These are phyloP conservation scores for Crotophaga sulcirostris DNA, from an alignment of 2,113 vertebrate species.

Conservation along the genomic window DNA sequence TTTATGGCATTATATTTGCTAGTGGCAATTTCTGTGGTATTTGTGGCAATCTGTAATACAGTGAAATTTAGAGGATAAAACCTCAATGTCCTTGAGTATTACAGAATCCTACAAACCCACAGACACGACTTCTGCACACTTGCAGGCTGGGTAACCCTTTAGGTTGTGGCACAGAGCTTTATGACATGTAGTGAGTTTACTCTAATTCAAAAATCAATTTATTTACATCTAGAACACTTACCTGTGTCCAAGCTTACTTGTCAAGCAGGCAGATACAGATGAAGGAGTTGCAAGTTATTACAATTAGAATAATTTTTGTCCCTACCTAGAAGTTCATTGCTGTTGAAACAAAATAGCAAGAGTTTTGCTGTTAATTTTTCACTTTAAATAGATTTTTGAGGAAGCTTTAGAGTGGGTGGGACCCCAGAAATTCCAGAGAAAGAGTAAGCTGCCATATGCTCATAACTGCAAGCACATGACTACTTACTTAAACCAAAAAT, in stretches of 20 bases:
- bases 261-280: not conserved
- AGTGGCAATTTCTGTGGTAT: not conserved
- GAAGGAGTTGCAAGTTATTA: not conserved
- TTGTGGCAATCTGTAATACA: not conserved
- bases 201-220: not conserved
- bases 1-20: not conserved
- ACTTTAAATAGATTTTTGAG: not conserved
- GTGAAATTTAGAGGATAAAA: not conserved
- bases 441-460: not conserved
- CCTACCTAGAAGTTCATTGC: not conserved
- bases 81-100: not conserved
- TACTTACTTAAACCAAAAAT: not conserved
- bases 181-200: not conserved
- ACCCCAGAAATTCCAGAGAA: not conserved
- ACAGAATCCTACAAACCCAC: rapidly evolving
- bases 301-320: not conserved
- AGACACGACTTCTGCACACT: not conserved
- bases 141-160: not conserved
- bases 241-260: not conserved
- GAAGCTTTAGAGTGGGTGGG: not conserved
- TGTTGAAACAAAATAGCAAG: not conserved
- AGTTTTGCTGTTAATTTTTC: not conserved
- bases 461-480: not conserved
- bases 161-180: not conserved
- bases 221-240: not conserved